Base-by-base conservation (phyloP, 2,888 invertebrate species). In the Aradus depressus region DNA sequence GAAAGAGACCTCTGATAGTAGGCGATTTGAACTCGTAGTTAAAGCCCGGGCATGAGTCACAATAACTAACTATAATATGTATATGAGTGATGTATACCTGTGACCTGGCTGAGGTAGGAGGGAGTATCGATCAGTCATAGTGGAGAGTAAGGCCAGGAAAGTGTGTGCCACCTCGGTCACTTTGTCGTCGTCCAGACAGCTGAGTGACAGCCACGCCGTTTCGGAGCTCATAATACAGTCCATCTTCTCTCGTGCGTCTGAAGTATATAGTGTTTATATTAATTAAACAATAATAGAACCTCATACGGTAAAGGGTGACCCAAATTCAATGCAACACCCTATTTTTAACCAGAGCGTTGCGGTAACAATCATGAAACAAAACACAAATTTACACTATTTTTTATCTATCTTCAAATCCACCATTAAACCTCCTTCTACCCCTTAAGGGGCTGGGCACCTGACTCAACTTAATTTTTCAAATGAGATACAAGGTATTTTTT, bases 241-340 rank as follows among this genome's bases (percentile, higher is more conserved):
- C 81, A 95, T 87, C 72, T 91, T 90, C 62, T 88, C 80, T 19
- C 82, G 75, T 3, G 92, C 92, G 74, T 85, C 91, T 92, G 64
- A 37, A 65, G 60, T 12, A 42, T 6, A 49, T 18, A 42, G 16
- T 35, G 3, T 14, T 14, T 18, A 41, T 21, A 35, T 18, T 35
- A 6, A 45, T 23, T 16, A 12, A 32, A 38, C 12, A 28, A 38
- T 43, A 32, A 43, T 22, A 6, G 14, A 31, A 8, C 8, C n/a
- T n/a, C n/a, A n/a, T 28, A 12, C 31, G 12, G 8, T 10, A 10
- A 12, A 10, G 31, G 8, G 38, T n/a, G n/a, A n/a, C n/a, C n/a
- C n/a, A n/a, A n/a, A n/a, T n/a, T n/a, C n/a, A n/a, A n/a, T n/a
- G n/a, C n/a, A 37, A n/a, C n/a, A n/a, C n/a, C n/a, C n/a, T n/a